Evolutionary conservation across 2,888 invertebrate genomes (phyloP).

Genomic region (Apoda limacodes): DNA sequence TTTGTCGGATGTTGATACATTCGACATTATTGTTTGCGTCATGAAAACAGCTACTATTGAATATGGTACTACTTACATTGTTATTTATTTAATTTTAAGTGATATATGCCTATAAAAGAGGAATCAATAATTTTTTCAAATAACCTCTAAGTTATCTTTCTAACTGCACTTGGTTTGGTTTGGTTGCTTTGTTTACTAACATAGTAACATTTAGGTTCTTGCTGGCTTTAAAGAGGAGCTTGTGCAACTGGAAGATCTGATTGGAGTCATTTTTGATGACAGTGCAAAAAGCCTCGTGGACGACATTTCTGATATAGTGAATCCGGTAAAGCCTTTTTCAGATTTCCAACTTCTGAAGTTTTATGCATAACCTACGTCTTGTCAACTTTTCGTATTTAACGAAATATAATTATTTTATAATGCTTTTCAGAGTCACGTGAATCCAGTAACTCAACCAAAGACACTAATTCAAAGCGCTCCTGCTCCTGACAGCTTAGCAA

Average conservation of each 20-base stretch:
- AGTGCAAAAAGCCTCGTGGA: background rate
- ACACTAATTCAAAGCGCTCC: slow-evolving; percentile 1
- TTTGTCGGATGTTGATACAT: no score
- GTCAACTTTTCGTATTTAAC: no score
- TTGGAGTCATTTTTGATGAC: slow-evolving; percentile 1
- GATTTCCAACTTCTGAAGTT: no score
- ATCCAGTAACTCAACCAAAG: no score
- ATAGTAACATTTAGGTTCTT: background rate
- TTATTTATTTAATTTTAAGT: no score
- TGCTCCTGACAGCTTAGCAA: slow-evolving; percentile 1
- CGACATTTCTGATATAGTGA: slow-evolving; percentile 1
- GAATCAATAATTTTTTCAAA: no score
- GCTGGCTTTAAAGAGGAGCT: slow-evolving; percentile 1
- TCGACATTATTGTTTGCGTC: no score
- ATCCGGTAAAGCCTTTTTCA: no score
- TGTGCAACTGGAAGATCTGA: slow-evolving; percentile 1
- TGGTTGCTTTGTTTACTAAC: slow-evolving; percentile 1
- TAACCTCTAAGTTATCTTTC: background rate
- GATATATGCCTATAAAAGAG: no score
- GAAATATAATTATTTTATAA: background rate
- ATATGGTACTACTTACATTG: no score
- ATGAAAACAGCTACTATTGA: no score
- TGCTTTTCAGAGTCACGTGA: no score
- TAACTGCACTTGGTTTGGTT: background rate
- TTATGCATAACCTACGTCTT: background rate